Percentiles rank a stretch among this genome's conserved stretches.
Evolutionary conservation across 2,113 vertebrate species (phyloP).

Genomic region (Cettia cetti): DNA sequence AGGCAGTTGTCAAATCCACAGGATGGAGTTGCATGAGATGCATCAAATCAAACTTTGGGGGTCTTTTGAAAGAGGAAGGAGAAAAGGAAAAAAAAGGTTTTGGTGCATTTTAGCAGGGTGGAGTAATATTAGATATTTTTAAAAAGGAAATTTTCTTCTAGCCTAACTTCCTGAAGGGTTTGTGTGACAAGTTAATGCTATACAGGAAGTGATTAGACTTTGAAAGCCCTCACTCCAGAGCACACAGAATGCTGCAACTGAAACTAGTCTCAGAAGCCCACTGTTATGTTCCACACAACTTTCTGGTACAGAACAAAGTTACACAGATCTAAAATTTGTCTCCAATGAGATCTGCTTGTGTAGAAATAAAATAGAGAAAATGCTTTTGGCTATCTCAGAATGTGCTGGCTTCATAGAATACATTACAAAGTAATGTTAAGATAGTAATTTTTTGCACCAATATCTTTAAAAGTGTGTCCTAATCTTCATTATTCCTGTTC

Average conservation of each 20-base stretch:
- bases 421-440: background rate
- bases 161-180: background rate
- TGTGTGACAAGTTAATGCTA: background rate
- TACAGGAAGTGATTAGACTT: slow-evolving; percentile 14
- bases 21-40: background rate
- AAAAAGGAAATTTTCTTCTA: background rate
- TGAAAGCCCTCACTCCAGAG: background rate
- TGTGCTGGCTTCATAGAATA: background rate
- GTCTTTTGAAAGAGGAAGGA: background rate
- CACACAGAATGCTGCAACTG: background rate
- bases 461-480: background rate
- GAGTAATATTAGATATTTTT: background rate
- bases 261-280: background rate
- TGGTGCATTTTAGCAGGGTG: background rate
- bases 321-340: background rate
- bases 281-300: background rate
- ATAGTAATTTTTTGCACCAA: background rate
- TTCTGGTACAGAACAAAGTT: background rate
- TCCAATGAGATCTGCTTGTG: background rate
- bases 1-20: background rate
- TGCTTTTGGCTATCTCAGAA: background rate
- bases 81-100: rapidly evolving
- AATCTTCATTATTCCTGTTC: background rate
- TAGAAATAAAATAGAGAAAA: background rate
- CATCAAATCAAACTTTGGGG: background rate